Base-by-base conservation (phyloP, 2,113 vertebrate species). In the Taurulus bubalis region DNA sequence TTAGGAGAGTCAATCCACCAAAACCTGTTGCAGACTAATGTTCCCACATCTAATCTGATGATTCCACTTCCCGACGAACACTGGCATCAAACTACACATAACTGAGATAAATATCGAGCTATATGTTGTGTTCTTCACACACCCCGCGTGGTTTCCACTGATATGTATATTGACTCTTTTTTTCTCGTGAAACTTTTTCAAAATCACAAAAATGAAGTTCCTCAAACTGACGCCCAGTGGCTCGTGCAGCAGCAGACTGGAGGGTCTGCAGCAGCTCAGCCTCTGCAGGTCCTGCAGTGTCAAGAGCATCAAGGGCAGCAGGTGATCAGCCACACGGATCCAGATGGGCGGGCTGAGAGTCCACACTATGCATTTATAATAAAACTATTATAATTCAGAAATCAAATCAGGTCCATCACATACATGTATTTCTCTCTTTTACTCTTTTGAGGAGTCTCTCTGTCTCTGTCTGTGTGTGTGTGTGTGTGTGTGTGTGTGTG, bases 201-300 rank as follows among this genome's bases (percentile, higher is more conserved):
- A 26, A 40, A 59, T 14, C 8, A 16, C 0, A 20, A 26, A 11
- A 59, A 30, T 51, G 0, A 24, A 16, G 3, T 58, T 71, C 8
- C 22, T 75, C 38, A 70, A 70, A 75, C 18, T 49, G 72, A 59
- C 14, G 24, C 5, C 22, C 40, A 75, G 55, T 11, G 26, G 56
- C 49, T 65, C 26, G 36, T 64, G 84, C 75, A 77, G 75, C 63
- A 56, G 69, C 32, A 51, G 9, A 73, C 45, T 59, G 26, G 64
- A 78, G 56, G 78, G 42, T 38, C 38, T 68, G 72, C 76, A 71
- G 66, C 66, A 79, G 30, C 45, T 73, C 68, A 69, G 63, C 73
- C 51, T 36, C 26, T 73, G 42, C 42, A 42, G 79, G 55, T 65
- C 53, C 84, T 71, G 74, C 79, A 77, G 70, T 64, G 63, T 63